A percentile compares a stretch with the other conserved stretches of the same genome.
Conservation (phyloP, 2,797 vertebrate species). For the Menidia menidia region DNA sequence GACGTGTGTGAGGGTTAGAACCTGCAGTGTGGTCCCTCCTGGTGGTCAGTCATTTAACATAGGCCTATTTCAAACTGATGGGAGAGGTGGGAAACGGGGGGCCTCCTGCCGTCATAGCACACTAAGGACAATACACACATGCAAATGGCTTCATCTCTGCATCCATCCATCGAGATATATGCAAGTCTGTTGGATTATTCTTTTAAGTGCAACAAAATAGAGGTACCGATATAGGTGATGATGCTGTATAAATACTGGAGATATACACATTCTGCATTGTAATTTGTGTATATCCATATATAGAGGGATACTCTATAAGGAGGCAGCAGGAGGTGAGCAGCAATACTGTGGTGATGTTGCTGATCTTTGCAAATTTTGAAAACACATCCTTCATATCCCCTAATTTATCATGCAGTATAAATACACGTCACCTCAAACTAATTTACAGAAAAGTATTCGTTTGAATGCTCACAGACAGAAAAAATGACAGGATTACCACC, state of each 20-base stretch:
- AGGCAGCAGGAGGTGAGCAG: slow-evolving; percentile 70
- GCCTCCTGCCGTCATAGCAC: slow-evolving; percentile 64
- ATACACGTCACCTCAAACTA: slow-evolving; percentile 79
- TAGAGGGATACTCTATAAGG: slow-evolving; percentile 69
- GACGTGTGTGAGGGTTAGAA: slow-evolving; percentile 24
- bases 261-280: slow-evolving; percentile 74
- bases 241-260: slow-evolving; percentile 75
- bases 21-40: slow-evolving; percentile 66
- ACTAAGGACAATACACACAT: slow-evolving; percentile 77
- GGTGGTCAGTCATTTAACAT: slow-evolving; percentile 68
- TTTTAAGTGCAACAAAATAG: slow-evolving; percentile 76
- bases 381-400: slow-evolving; percentile 69
- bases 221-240: slow-evolving; percentile 72
- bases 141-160: slow-evolving; percentile 78
- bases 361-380: slow-evolving; percentile 70
- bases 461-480: slow-evolving; percentile 77
- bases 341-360: slow-evolving; percentile 62
- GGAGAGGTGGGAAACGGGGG: slow-evolving; percentile 50
- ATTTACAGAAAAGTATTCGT: slow-evolving; percentile 78
- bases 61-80: slow-evolving; percentile 60
- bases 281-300: slow-evolving; percentile 71
- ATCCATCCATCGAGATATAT: slow-evolving; percentile 63
- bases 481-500: slow-evolving; percentile 76
- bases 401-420: slow-evolving; percentile 84
- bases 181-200: slow-evolving; percentile 62